A percentile compares a stretch with the other conserved stretches of the same genome.
These are phyloP conservation scores for Camponotus floridanus DNA, from an alignment of 1,140 invertebrate species.

Conservation along the genomic window DNA sequence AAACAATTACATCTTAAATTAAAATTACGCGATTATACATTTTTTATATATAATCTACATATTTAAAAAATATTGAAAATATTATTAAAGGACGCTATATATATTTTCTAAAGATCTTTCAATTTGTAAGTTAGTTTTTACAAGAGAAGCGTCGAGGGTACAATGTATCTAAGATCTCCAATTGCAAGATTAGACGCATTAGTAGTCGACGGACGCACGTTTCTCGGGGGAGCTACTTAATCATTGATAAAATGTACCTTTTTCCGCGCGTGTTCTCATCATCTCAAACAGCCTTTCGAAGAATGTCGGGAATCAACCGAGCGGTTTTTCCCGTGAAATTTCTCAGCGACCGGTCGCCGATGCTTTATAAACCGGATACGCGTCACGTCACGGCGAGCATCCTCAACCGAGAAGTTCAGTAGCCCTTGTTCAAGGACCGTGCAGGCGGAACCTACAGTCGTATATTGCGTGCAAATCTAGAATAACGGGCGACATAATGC, in stretches of 20 bases:
- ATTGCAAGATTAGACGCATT: not conserved
- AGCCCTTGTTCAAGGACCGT: slow-evolving; percentile 64
- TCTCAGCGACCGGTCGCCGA: slow-evolving; percentile 69
- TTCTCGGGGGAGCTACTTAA: slow-evolving; percentile 15
- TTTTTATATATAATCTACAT: not conserved
- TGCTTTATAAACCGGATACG: slow-evolving; percentile 68
- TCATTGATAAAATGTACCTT: slow-evolving; percentile 39
- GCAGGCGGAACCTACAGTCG: slow-evolving; percentile 65
- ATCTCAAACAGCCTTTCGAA: slow-evolving; percentile 1
- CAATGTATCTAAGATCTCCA: not conserved
- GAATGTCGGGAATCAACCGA: slow-evolving; percentile 66
- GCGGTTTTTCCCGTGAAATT: slow-evolving; percentile 75
- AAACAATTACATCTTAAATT: not conserved
- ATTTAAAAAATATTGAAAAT: not conserved
- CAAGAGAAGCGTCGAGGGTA: not conserved
- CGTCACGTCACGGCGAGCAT: slow-evolving; percentile 72
- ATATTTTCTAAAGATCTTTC: too few relatives aligned
- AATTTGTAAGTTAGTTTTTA: not conserved
- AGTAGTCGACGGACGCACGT: not conserved
- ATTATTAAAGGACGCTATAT: not conserved
- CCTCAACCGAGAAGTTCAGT: slow-evolving; percentile 67
- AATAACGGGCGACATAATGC: slow-evolving; percentile 31
- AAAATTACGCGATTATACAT: not conserved
- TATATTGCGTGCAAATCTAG: slow-evolving; percentile 44
- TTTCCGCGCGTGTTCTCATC: not conserved